Evolutionary conservation across 2,113 vertebrate genomes (phyloP).

Genomic region (Oceanodroma tethys): DNA sequence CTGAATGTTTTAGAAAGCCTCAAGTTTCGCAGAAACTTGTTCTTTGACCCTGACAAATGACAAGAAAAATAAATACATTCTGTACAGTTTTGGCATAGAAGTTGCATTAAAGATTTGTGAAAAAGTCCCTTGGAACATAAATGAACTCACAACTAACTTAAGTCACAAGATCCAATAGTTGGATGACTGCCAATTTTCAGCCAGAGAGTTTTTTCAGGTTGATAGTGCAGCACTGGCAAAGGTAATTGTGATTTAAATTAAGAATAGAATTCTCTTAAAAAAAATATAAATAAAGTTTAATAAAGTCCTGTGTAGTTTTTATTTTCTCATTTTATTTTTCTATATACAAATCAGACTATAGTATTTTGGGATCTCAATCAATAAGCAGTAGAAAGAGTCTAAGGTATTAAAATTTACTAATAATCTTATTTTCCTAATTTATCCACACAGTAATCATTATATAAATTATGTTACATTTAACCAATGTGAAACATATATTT

Average conservation of each 20-base stretch:
- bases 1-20: background rate
- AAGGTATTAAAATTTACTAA: background rate
- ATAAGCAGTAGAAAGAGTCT: background rate
- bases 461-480: background rate
- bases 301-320: background rate
- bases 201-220: background rate
- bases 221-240: background rate
- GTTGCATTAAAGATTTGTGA: conserved; percentile 24
- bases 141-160: background rate
- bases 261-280: background rate
- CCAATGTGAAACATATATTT: background rate
- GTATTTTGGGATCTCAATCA: background rate
- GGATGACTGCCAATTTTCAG: background rate
- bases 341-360: background rate
- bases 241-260: conserved; percentile 3
- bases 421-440: background rate
- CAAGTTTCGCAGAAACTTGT: background rate
- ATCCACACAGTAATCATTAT: background rate
- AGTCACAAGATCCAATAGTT: background rate
- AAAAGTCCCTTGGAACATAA: background rate
- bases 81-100: background rate
- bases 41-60: background rate
- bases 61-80: conserved; percentile 3
- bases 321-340: background rate
- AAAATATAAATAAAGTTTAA: background rate